phyloP scores from a whole-genome alignment of 1,140 invertebrate genomes.

The Delia radicum region DNA sequence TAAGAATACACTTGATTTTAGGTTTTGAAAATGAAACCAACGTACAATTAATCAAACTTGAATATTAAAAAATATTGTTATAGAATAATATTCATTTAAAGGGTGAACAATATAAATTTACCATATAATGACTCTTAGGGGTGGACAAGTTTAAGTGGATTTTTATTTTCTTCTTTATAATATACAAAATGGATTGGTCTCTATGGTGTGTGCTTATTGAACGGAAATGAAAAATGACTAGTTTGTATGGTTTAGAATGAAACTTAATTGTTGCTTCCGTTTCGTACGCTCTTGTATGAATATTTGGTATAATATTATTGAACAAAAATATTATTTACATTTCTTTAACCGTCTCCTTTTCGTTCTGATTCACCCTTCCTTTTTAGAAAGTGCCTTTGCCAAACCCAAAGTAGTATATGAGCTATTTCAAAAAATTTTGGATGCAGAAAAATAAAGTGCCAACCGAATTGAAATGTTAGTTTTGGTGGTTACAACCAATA shows the following conservation, averaged over 20 bases:
- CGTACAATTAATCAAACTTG: too few species aligned
- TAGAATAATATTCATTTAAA: too few species aligned
- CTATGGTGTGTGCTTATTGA: background rate
- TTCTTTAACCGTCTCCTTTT: background rate
- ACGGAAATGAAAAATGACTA: conserved; percentile 17
- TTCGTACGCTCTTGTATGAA: background rate
- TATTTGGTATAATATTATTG: background rate
- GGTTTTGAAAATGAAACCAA: background rate
- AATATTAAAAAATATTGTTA: too few species aligned
- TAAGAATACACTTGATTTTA: background rate
- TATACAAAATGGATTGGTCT: background rate
- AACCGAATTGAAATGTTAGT: too few species aligned
- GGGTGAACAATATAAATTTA: too few species aligned
- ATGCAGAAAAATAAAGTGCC: too few species aligned
- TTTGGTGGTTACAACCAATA: too few species aligned
- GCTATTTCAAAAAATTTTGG: too few species aligned
- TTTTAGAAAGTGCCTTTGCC: too few species aligned
- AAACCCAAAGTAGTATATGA: too few species aligned
- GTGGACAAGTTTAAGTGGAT: conserved; percentile 10
- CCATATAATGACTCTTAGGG: too few species aligned
- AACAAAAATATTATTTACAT: background rate
- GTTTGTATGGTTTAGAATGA: conserved; percentile 14
- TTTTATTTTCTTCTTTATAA: background rate
- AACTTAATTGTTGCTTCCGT: conserved; percentile 18
- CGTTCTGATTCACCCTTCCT: background rate